Evolutionary conservation across 2,888 invertebrate species (phyloP).

Genomic region (Antheraea assamensis): DNA sequence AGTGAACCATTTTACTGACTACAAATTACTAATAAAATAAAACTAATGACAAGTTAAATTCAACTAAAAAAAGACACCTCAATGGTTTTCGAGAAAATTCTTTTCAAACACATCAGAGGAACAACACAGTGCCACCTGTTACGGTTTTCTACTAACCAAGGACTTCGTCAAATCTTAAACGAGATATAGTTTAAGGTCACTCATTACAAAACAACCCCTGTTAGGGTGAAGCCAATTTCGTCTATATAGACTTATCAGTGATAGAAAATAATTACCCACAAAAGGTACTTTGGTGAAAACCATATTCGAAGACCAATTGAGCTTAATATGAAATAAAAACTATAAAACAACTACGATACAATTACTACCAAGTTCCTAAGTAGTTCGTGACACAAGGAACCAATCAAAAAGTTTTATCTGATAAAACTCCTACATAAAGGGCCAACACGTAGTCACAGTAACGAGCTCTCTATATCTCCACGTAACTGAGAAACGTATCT

Average conservation of each 20-base stretch:
- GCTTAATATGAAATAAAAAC: not conserved
- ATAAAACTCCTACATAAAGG: conserved; percentile 1
- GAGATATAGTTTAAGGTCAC: not conserved
- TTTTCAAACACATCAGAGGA: not conserved
- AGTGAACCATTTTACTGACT: not conserved
- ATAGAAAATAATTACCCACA: not conserved
- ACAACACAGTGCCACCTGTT: not conserved
- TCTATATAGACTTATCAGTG: not conserved
- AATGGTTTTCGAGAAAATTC: not conserved
- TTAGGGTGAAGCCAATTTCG: not conserved
- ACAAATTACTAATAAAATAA: not conserved
- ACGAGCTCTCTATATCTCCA: not conserved
- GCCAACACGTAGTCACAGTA: not conserved
- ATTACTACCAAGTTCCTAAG: not conserved
- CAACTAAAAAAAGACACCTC: not conserved
- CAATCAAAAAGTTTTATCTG: conserved; percentile 6
- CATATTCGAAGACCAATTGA: not conserved
- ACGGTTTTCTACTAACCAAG: not conserved
- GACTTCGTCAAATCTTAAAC: not conserved
- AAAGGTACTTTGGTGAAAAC: not conserved
- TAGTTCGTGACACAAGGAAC: not conserved
- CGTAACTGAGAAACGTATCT: not conserved
- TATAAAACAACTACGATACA: not conserved
- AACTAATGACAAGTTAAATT: not conserved
- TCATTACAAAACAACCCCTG: not conserved